Evolutionary conservation across 2,888 invertebrate species (phyloP).

Genomic region (Aethes cnicana): DNA sequence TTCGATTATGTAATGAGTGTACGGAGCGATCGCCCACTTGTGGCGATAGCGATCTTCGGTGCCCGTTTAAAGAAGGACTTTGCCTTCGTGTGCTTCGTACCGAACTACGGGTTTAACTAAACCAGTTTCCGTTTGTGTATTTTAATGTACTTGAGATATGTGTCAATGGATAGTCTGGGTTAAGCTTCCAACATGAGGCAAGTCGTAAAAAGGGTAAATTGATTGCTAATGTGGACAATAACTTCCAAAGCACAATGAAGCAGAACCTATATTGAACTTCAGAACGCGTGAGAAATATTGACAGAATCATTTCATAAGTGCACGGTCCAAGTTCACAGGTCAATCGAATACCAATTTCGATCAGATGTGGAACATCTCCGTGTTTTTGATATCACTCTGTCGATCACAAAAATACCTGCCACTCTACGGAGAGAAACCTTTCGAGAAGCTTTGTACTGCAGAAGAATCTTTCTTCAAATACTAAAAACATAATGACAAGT

Average conservation of each 20-base stretch:
- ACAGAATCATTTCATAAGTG: slow-evolving; percentile 3
- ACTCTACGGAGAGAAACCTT: not conserved
- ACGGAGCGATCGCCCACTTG: slow-evolving; percentile 53
- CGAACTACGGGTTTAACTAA: not conserved
- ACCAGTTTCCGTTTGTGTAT: slow-evolving; percentile 11
- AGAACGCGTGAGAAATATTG: not conserved
- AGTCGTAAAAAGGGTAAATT: not conserved
- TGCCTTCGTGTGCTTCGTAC: not conserved
- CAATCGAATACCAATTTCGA: slow-evolving; percentile 25
- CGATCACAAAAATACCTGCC: slow-evolving; percentile 5
- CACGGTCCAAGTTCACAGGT: slow-evolving; percentile 21
- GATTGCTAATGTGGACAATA: not conserved
- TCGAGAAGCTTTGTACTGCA: too few relatives aligned
- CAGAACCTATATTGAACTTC: not conserved
- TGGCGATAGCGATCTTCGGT: slow-evolving; percentile 30
- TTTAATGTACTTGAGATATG: slow-evolving; percentile 20
- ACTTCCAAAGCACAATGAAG: not conserved
- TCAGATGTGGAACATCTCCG: slow-evolving; percentile 12
- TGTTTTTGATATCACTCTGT: slow-evolving; percentile 9
- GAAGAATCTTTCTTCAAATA: too few relatives aligned
- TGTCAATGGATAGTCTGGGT: slow-evolving; percentile 16
- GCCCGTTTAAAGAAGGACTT: slow-evolving; percentile 13
- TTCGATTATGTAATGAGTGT: slow-evolving; percentile 56
- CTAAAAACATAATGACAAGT: too few relatives aligned
- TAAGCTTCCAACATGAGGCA: slow-evolving; percentile 2